These are phyloP conservation scores for Dufourea novaeangliae DNA, from an alignment of 1,140 invertebrate species.

Conservation along the genomic window DNA sequence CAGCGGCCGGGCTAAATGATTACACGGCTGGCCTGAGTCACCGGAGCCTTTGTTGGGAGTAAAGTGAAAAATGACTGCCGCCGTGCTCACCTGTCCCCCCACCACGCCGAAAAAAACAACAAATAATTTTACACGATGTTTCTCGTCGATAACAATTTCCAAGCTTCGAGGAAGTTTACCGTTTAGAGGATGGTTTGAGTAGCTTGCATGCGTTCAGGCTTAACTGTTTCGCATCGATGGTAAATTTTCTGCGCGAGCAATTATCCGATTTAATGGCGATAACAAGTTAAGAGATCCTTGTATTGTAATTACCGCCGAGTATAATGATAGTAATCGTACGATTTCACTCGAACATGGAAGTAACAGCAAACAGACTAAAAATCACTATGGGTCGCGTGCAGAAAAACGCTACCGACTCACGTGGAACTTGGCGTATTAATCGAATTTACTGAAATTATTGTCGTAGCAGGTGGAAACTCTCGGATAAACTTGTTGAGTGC, in stretches of 20 bases:
- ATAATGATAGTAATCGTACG: background rate
- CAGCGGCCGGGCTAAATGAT: background rate
- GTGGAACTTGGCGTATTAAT: background rate
- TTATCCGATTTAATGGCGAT: background rate
- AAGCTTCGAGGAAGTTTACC: too few species aligned
- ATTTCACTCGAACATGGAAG: background rate
- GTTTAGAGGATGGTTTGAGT: too few species aligned
- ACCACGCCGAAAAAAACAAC: too few species aligned
- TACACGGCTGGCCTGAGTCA: background rate
- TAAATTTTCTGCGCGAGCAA: background rate
- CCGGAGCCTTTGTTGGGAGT: background rate
- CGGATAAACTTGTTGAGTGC: too few species aligned
- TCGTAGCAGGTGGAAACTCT: background rate
- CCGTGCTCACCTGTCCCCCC: too few species aligned
- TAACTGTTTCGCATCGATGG: background rate
- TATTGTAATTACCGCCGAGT: background rate
- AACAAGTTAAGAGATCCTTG: background rate
- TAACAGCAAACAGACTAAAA: background rate
- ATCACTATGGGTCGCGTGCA: background rate
- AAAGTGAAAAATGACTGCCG: too few species aligned
- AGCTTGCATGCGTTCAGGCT: too few species aligned
- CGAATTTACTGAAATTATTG: background rate
- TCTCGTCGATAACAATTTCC: too few species aligned
- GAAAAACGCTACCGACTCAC: background rate
- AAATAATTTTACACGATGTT: too few species aligned